Evolutionary conservation across 2,888 invertebrate genomes (phyloP).

Genomic region (Lithophane socia): DNA sequence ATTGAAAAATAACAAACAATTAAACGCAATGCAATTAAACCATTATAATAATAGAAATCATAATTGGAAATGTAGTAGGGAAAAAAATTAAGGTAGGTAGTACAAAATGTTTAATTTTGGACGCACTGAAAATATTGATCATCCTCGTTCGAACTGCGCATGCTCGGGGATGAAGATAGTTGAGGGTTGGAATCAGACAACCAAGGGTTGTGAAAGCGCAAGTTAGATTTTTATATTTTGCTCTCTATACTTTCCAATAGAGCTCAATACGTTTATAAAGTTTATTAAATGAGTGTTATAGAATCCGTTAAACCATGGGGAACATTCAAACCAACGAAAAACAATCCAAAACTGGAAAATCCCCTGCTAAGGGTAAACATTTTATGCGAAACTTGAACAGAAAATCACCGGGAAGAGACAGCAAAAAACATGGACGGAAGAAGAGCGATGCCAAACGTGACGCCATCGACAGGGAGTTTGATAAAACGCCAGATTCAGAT

Average conservation of each 20-base stretch:
- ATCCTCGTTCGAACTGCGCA: constrained; percentile 67
- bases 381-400: constrained; percentile 89
- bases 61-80: neutral
- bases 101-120: constrained; percentile 33
- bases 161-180: constrained; percentile 59
- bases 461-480: constrained; percentile 80
- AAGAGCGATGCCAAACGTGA: constrained; percentile 83
- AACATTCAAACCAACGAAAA: constrained; percentile 90
- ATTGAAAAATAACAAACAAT: neutral
- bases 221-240: constrained; percentile 60
- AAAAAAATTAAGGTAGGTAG: neutral
- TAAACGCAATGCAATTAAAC: neutral
- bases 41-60: neutral
- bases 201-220: constrained; percentile 78
- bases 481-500: constrained; percentile 89
- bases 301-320: constrained; percentile 82
- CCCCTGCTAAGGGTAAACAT: constrained; percentile 90
- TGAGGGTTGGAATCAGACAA: constrained; percentile 60
- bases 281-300: constrained; percentile 49
- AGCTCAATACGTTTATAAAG: constrained; percentile 35
- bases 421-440: constrained; percentile 85
- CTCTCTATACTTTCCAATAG: constrained; percentile 25
- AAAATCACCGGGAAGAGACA: constrained; percentile 84
- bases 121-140: constrained; percentile 72
- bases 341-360: constrained; percentile 88